Evolutionary conservation across 1,140 invertebrate species (phyloP), one percentile per base, ranked within the genome.

Genomic region (Cryptotermes secundus): DNA sequence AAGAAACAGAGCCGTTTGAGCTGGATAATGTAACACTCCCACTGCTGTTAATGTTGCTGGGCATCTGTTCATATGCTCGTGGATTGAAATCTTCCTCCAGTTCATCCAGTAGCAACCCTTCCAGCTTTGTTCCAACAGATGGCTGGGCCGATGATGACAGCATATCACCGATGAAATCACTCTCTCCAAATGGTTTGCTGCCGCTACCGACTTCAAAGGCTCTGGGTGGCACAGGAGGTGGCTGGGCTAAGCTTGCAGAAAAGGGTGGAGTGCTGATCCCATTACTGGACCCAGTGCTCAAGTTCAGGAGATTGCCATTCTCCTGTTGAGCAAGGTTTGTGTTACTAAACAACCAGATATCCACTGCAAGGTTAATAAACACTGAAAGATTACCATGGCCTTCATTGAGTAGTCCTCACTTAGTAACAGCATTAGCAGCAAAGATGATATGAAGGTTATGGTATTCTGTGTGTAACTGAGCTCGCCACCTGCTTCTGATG

Each of bases 81-180:
- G 95, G 95, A 90, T 96, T 95, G 87, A 96, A 96, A 89, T 94
- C 92, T 90, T 93, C 94, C 86, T 96, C 95, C 79, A 96, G 94
- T 88, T 96, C 95, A 88, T 96, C 95, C 86, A 97, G 91, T 1
- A 97, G 88, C 38, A 97, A 90, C 85, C 95, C 96, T 89, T 97
- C 96, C 84, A 96, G 90, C 90, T 96, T 95, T 12, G 95, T 94
- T 81, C 95, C 96, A 79, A 96, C 93, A 36, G 92, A 90, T 84
- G 95, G 94, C 85, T 36, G 84, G 9, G 92, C 92, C 59, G 89
- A 86, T 34, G 88, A 86, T 45, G 9, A 22, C 19, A 49, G 22
- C 22, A 34, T 35, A 45, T 42, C 45, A 36, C 19, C 16, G 16
- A 53, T 45, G n/a, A 38, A 53, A 53, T 24, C n/a, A 10, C 0